Evolutionary conservation across 2,113 vertebrate genomes (phyloP).

Genomic region (Percopsis transmontana): DNA sequence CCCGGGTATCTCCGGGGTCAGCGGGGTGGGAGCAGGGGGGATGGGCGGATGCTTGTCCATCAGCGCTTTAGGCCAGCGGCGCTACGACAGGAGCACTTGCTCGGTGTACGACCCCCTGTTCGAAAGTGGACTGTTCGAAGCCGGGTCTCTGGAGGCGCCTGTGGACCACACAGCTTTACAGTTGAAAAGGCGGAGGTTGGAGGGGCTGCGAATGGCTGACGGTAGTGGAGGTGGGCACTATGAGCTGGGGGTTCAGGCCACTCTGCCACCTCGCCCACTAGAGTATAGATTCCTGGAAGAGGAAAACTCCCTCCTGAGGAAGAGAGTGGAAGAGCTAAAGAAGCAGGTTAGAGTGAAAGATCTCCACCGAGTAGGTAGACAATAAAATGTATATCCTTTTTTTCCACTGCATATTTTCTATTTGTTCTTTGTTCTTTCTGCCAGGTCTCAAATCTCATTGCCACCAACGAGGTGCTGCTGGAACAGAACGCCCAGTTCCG

Average conservation of each 20-base stretch:
- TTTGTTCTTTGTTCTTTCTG: constrained; percentile 4
- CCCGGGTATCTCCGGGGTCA: constrained; percentile 65
- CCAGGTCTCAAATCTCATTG: constrained; percentile 91
- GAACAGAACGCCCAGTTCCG: constrained; percentile 98
- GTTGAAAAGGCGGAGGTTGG: constrained; percentile 87
- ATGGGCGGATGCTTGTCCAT: constrained; percentile 72
- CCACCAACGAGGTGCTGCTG: constrained; percentile 95
- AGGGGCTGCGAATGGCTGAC: constrained; percentile 75
- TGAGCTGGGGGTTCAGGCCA: constrained; percentile 86
- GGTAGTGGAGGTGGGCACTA: constrained; percentile 83
- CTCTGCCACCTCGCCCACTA: constrained; percentile 78
- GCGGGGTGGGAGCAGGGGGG: constrained; percentile 63
- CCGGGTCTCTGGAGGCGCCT: constrained; percentile 82
- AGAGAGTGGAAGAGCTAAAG: constrained; percentile 93
- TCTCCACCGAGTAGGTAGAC: background rate
- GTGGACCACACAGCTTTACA: constrained; percentile 87
- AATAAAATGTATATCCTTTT: background rate
- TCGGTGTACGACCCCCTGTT: constrained; percentile 78
- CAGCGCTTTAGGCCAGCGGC: constrained; percentile 66
- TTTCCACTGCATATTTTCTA: background rate
- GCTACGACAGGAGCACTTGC: constrained; percentile 79
- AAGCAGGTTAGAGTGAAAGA: constrained; percentile 78
- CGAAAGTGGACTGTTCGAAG: constrained; percentile 84
- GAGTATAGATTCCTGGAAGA: constrained; percentile 94
- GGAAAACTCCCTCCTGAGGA: constrained; percentile 90